These are phyloP conservation scores for Coranthus polyacanthus DNA, from an alignment of 2,797 vertebrate species.

Conservation along the genomic window DNA sequence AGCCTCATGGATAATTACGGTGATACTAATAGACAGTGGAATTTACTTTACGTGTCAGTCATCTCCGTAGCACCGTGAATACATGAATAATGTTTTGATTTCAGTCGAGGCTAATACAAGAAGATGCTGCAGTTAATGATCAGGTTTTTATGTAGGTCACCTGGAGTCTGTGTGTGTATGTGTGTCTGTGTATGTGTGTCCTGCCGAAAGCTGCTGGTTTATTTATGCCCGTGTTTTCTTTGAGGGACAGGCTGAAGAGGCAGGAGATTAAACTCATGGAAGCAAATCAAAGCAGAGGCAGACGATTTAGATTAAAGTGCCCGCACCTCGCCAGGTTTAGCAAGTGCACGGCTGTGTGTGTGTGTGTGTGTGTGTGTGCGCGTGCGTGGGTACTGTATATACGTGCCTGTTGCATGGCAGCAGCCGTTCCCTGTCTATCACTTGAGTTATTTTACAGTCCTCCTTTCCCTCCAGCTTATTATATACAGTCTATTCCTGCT, in stretches of 20 bases:
- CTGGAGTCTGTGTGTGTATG: constrained; percentile 37
- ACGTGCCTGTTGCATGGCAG: constrained; percentile 10
- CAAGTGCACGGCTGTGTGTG: background rate
- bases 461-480: constrained; percentile 60
- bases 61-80: background rate
- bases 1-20: constrained; percentile 56
- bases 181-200: constrained; percentile 24
- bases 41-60: constrained; percentile 23
- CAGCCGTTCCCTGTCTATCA: constrained; percentile 48
- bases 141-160: constrained; percentile 49
- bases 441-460: constrained; percentile 53
- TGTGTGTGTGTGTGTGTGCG: background rate
- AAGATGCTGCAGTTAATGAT: constrained; percentile 46
- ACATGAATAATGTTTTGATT: constrained; percentile 23
- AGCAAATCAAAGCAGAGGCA: constrained; percentile 68
- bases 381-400: constrained; percentile 1
- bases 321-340: constrained; percentile 42
- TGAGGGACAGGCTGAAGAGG: constrained; percentile 64
- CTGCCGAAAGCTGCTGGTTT: constrained; percentile 38
- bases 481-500: constrained; percentile 59
- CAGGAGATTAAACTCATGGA: constrained; percentile 70
- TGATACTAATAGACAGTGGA: constrained; percentile 56
- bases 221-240: constrained; percentile 66
- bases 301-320: constrained; percentile 66
- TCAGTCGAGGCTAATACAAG: constrained; percentile 6